Conservation (phyloP, 2,113 vertebrate genomes). For the Microcebus lehilahytsara region DNA sequence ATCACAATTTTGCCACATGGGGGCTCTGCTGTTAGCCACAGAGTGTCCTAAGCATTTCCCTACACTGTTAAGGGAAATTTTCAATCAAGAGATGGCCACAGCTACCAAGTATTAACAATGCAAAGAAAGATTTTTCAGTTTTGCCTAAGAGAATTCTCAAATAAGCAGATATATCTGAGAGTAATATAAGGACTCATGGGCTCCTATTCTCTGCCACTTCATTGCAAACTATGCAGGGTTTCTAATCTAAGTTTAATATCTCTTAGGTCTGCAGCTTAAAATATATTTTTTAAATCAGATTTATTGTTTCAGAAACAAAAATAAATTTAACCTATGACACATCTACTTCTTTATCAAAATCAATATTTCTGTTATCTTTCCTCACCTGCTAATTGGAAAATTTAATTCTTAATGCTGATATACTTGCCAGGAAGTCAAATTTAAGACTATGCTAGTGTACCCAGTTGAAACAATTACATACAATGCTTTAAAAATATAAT, state of each 20-base stretch:
- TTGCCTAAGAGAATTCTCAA: neutral
- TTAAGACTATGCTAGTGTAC: neutral
- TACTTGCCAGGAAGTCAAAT: slow-evolving; percentile 30
- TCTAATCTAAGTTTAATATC: slow-evolving; percentile 5
- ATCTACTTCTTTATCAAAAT: slow-evolving; percentile 9
- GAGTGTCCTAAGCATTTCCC: neutral
- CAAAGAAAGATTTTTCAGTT: neutral
- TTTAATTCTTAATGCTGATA: slow-evolving; percentile 37
- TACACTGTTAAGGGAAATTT: neutral
- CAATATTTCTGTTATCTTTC: slow-evolving; percentile 38
- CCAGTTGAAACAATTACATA: neutral
- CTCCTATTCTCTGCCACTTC: neutral
- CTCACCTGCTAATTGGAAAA: neutral
- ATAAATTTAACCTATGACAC: neutral
- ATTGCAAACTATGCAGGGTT: neutral
- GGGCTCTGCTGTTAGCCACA: slow-evolving; percentile 36
- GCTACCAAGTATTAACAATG: neutral
- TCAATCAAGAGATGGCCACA: neutral
- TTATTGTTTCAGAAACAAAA: slow-evolving; percentile 46
- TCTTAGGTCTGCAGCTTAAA: neutral
- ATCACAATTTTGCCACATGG: slow-evolving; percentile 49
- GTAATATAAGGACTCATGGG: neutral
- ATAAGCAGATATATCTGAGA: neutral
- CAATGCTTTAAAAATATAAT: neutral
- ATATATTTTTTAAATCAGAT: neutral